These are phyloP conservation scores for Sarcophaga subvicina DNA, from an alignment of 2,888 invertebrate species.

Conservation along the genomic window DNA sequence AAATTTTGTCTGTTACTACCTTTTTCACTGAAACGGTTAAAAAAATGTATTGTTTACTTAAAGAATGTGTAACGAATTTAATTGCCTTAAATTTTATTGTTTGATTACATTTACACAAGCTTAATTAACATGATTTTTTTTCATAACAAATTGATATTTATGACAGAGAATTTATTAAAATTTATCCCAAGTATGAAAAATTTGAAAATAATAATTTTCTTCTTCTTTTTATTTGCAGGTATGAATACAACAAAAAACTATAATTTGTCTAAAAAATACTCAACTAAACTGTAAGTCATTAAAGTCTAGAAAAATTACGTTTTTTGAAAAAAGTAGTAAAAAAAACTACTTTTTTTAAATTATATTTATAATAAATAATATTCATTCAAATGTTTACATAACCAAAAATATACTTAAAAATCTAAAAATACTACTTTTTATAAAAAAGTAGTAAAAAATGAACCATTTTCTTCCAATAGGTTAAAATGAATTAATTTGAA, in stretches of 20 bases:
- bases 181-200: neutral
- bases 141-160: conserved; percentile 44
- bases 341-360: neutral
- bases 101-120: conserved; percentile 22
- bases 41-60: neutral
- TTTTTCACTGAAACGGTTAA: neutral
- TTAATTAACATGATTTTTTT: conserved; percentile 57
- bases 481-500: neutral
- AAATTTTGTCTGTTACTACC: neutral
- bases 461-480: neutral
- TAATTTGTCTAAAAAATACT: too few species aligned
- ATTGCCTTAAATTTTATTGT: conserved; percentile 45
- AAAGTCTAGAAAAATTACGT: too few species aligned
- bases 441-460: neutral
- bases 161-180: neutral
- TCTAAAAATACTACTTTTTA: neutral
- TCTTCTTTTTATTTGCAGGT: conserved; percentile 21
- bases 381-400: too few species aligned
- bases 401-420: too few species aligned
- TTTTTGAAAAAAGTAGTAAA: too few species aligned
- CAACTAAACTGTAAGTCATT: too few species aligned
- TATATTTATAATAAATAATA: too few species aligned
- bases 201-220: neutral
- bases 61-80: too few species aligned
- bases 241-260: neutral